phyloP scores from a whole-genome alignment of 1,140 invertebrate genomes.

The Trichonephila clavata region DNA sequence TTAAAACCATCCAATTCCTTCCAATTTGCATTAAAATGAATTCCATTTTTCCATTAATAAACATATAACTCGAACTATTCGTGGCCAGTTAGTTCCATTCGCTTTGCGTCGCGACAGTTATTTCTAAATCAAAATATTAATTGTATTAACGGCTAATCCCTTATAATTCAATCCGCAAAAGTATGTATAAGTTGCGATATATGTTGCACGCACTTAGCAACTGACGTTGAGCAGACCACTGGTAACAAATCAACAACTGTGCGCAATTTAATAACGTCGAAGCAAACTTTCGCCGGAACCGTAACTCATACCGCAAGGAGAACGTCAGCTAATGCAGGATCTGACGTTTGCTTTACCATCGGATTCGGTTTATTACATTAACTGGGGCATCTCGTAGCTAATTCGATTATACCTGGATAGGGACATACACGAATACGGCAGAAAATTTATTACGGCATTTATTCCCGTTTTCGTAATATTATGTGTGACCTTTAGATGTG shows the following conservation, averaged over 20 bases:
- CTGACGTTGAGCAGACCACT: neutral
- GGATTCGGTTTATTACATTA: neutral
- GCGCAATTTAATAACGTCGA: constrained; percentile 1
- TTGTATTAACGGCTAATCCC: neutral
- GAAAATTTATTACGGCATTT: constrained; percentile 13
- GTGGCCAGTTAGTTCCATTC: no score
- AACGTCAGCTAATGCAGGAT: neutral
- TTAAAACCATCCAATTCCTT: no score
- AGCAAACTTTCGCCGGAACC: neutral
- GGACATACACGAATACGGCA: neutral
- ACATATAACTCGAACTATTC: no score
- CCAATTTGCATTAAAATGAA: no score
- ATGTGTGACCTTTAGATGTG: neutral
- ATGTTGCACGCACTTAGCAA: no score
- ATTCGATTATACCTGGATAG: constrained; percentile 3
- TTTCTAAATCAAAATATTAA: neutral
- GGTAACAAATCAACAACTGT: constrained; percentile 9
- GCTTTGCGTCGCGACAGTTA: neutral
- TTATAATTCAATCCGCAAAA: no score
- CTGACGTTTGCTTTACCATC: neutral
- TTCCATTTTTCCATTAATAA: no score
- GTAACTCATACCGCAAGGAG: neutral
- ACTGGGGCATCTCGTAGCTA: neutral
- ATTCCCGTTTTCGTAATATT: neutral
- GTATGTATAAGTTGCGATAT: no score